Evolutionary conservation across 2,113 vertebrate genomes (phyloP).

Genomic region (Nycticorax nycticorax): DNA sequence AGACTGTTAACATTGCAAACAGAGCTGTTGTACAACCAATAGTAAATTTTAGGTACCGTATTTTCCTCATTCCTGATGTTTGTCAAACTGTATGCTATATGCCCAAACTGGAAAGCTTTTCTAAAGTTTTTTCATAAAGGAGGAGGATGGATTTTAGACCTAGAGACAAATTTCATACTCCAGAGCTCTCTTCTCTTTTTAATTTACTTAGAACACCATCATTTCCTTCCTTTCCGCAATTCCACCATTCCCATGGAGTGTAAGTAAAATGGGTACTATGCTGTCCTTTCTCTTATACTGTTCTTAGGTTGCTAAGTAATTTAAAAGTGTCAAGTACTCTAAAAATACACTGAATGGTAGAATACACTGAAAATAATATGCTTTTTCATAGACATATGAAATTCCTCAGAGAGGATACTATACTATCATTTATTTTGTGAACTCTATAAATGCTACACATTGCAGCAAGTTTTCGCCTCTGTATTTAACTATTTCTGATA

Average conservation of each 20-base stretch:
- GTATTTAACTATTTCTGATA: slow-evolving; percentile 43
- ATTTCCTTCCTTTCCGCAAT: not conserved
- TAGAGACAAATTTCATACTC: not conserved
- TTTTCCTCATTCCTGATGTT: not conserved
- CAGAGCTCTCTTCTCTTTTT: not conserved
- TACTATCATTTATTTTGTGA: slow-evolving; percentile 64
- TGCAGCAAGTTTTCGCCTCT: slow-evolving; percentile 21
- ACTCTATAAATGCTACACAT: slow-evolving; percentile 40
- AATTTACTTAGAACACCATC: not conserved
- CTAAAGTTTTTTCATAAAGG: not conserved
- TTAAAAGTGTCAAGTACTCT: slow-evolving; percentile 2
- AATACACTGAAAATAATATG: slow-evolving; percentile 45
- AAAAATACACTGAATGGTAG: slow-evolving; percentile 40
- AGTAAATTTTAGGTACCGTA: rapidly evolving
- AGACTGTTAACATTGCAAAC: not conserved
- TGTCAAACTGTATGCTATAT: not conserved
- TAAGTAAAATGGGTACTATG: not conserved
- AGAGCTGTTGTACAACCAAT: not conserved
- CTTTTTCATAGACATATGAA: slow-evolving; percentile 44
- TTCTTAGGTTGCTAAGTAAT: slow-evolving; percentile 32
- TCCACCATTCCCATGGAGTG: not conserved
- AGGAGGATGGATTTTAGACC: not conserved
- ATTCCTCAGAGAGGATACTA: slow-evolving; percentile 41
- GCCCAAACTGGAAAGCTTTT: not conserved
- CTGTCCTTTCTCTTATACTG: not conserved